Evolutionary conservation across 2,797 vertebrate species (phyloP), one percentile per base, ranked within the genome.

Genomic region (Tragelaphus oryx): DNA sequence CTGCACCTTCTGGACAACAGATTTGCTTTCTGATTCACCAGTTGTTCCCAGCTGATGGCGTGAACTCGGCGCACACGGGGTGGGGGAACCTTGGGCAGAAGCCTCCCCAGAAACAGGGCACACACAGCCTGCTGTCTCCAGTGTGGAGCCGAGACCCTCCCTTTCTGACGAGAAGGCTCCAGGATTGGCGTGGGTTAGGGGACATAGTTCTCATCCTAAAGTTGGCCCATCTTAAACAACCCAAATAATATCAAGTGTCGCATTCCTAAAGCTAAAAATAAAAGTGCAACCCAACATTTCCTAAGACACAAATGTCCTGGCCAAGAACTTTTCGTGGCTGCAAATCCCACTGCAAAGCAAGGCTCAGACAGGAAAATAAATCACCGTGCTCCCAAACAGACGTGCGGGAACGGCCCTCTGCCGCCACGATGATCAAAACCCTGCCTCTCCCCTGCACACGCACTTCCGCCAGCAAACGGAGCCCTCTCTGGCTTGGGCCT

Each of bases 231-330:
- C 91, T 82, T n/a, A 60, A 16, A 37, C 88, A 96, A 84, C 87
- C 86, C 95, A 88, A 94, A 93, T 91, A 86, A 78, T 57, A 89
- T 92, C 88, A 93, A 79, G 88, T 59, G 4, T 90, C 94, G 65
- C 97, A 98, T 97, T 98, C 94, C 95, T 89, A 52, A 87, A 94
- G 78, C 91, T 44, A 18, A 97, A 98, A 98, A 97, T 97, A 98
- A 97, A 96, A 28, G 79, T 2, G 24, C 6, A 60, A 81, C 83
- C 92, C 93, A 91, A 94, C 93, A 4, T 97, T 98, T 95, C 94
- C 8, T 16, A 94, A 97, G 95, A 94, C 22, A 46, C n/a, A n/a
- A n/a, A 18, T 48, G 48, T 13, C 65, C 68, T 11, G 54, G 96
- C 96, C 97, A 96, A 97, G 95, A 97, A 30, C 74, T 28, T 48